Percentiles rank a stretch among this genome's conserved stretches.
These are phyloP conservation scores for Tupaia chinensis DNA, from an alignment of 2,113 vertebrate species.

Conservation along the genomic window DNA sequence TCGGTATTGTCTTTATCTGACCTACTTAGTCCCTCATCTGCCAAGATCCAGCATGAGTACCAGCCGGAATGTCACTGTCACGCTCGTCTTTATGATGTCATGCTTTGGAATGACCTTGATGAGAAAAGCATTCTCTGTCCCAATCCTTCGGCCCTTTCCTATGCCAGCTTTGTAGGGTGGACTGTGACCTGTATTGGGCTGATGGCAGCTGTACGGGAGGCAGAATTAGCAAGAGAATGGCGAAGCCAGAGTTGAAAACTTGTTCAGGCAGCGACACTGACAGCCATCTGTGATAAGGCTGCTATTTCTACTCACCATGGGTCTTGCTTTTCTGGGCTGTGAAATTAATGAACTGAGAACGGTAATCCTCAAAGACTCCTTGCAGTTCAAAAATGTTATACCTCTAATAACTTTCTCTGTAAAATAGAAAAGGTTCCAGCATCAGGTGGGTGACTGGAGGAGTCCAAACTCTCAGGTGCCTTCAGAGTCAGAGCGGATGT, in stretches of 20 bases:
- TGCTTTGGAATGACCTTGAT: not conserved
- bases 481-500: not conserved
- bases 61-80: not conserved
- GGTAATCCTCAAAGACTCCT: not conserved
- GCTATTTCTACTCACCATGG: not conserved
- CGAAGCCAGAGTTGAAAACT: slow-evolving; percentile 4
- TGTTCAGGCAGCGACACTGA: not conserved
- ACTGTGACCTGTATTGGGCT: not conserved
- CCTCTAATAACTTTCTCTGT: not conserved
- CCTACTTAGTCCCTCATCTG: not conserved
- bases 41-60: not conserved
- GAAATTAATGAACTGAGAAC: not conserved
- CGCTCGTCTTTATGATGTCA: not conserved
- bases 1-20: not conserved
- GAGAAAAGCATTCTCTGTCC: slow-evolving; percentile 30
- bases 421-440: not conserved
- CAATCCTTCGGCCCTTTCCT: not conserved
- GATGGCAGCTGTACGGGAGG: not conserved
- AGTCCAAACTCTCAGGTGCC: not conserved
- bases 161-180: not conserved
- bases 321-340: not conserved
- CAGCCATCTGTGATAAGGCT: not conserved
- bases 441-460: not conserved
- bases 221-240: not conserved
- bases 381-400: not conserved